phyloP scores from a whole-genome alignment of 2,113 vertebrate genomes.

The Antennarius striatus region DNA sequence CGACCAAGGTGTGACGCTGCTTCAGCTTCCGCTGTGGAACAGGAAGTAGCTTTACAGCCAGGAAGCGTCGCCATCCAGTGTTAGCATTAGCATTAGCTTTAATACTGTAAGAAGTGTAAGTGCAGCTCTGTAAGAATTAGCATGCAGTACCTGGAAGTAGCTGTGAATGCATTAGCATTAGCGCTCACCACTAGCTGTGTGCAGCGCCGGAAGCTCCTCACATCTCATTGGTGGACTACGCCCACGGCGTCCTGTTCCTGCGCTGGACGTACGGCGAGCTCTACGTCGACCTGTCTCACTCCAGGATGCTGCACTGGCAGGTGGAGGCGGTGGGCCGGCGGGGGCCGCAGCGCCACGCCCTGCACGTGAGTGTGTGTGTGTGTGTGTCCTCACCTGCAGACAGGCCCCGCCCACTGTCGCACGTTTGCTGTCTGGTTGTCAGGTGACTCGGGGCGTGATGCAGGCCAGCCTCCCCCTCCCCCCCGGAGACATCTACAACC shows the following conservation, averaged over 20 bases:
- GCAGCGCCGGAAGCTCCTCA: constrained; percentile 92
- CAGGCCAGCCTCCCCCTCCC: constrained; percentile 87
- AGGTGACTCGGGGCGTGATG: constrained; percentile 92
- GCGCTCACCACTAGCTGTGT: not conserved
- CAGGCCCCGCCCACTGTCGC: too few species aligned
- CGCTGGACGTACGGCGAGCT: constrained; percentile 92
- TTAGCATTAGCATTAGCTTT: too few species aligned
- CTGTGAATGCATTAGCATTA: too few species aligned
- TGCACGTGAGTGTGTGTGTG: constrained; percentile 69
- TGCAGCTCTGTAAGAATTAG: too few species aligned
- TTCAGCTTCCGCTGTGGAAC: too few species aligned
- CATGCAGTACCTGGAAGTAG: too few species aligned
- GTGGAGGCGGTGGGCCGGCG: constrained; percentile 90
- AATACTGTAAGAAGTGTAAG: too few species aligned
- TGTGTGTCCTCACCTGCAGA: too few species aligned
- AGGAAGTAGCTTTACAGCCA: too few species aligned
- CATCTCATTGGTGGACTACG: constrained; percentile 89
- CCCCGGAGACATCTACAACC: constrained; percentile 95
- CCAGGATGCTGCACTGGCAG: constrained; percentile 95
- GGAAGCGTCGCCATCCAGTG: too few species aligned
- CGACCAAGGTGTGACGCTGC: not conserved
- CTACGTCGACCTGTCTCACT: constrained; percentile 90
- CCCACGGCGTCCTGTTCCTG: constrained; percentile 84
- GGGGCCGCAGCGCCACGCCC: constrained; percentile 83
- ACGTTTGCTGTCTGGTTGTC: not conserved